Base-by-base conservation (phyloP, 2,888 invertebrate genomes). In the Tanypteryx hageni region DNA sequence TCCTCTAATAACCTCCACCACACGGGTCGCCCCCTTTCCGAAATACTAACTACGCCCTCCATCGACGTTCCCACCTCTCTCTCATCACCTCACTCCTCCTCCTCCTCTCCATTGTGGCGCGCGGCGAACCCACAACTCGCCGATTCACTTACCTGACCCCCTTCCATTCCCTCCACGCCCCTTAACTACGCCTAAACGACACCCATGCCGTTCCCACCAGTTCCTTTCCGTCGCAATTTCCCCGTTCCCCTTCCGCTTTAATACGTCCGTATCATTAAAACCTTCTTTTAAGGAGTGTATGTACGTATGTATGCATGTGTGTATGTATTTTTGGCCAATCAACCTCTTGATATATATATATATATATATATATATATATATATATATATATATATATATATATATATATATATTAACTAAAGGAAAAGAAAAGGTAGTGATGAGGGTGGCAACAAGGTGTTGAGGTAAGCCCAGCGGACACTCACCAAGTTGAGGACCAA, bases 121-220 rank as follows among this genome's bases (percentile, higher is more conserved):
- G 27, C 27, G 18, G 86, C 31, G 61, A 61, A 31, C 61, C 61
- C 59, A 27, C 86, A 31, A 11, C 31, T 57, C 61, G 27, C 31
- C 59, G 59, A 59, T 61, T 59, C 86, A 86, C 86, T 86, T 86
- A 86, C 27, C 86, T 86, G 86, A 61, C 86, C 61, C 57, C 83
- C 44, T 44, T 44, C 57, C 56, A 57, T 83, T 83, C 83, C 83
- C n/a, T 1, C n/a, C 56, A 57, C 83, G 44, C 44, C 83, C 83
- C 16, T 18, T 57, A 57, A 83, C 83, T 44, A 44, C 44, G 44
- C 44, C 68, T 9, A 68, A 68, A n/a, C 18, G 68, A n/a, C 68
- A 68, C 22, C 18, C 86, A 59, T 18, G 61, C 16, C 83, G 83
- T 83, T 83, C 83, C 83, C 86, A 86, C 31, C 86, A 68, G 9